These are phyloP conservation scores for Cebidichthys violaceus DNA, from an alignment of 2,113 vertebrate species.

Conservation along the genomic window DNA sequence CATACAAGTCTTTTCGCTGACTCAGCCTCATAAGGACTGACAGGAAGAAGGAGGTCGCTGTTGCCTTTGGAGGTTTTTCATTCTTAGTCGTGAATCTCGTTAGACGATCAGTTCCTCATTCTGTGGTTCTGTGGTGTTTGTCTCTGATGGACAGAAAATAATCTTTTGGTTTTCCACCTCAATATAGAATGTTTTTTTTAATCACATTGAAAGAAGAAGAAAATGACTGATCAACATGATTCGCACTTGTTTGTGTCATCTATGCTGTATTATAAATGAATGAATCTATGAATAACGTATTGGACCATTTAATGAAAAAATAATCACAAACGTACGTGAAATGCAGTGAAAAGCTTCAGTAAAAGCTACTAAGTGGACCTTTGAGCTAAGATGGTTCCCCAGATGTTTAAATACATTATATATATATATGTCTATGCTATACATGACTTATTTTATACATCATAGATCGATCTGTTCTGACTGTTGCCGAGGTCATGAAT, in stretches of 20 bases:
- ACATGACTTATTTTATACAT: background rate
- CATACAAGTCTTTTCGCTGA: background rate
- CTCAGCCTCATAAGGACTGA: background rate
- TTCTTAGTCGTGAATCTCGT: background rate
- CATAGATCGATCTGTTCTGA: background rate
- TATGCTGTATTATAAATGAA: background rate
- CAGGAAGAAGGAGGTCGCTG: background rate
- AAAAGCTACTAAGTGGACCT: background rate
- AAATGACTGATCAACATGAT: background rate
- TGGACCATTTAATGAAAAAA: background rate
- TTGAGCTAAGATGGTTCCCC: background rate
- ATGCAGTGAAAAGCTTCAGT: background rate
- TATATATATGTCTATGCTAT: background rate
- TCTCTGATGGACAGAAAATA: conserved; percentile 33
- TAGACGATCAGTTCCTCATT: conserved; percentile 37
- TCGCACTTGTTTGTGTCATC: background rate
- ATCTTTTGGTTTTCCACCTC: background rate
- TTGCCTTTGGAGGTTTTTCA: background rate
- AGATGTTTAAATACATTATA: background rate
- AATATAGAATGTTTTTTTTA: background rate
- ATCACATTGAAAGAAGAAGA: background rate
- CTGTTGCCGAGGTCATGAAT: background rate
- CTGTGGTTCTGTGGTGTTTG: background rate
- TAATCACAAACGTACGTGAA: background rate
- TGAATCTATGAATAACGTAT: background rate